Evolutionary conservation across 2,888 invertebrate species (phyloP), one percentile per base, ranked within the genome.

Genomic region (Morpho achilles): DNA sequence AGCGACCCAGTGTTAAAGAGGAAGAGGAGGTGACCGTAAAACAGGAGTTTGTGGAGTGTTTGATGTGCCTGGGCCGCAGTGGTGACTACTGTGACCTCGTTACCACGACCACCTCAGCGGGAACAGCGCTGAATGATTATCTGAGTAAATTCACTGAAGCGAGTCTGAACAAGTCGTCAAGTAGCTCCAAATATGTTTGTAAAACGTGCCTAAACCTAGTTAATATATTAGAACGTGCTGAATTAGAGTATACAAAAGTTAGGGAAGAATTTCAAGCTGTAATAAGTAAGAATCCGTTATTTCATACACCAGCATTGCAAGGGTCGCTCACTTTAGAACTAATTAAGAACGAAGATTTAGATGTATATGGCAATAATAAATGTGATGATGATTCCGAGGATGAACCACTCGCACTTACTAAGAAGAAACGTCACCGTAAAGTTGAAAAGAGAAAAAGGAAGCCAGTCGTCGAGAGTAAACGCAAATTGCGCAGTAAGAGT

Each of bases 201-300:
- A 79, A 77, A 62, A 75, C 70, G 56, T 89, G 89, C 66, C 76
- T 71, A 60, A 82, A 87, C 39, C 80, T 88, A 50, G 72, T 88
- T 49, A 82, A 84, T 64, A 74, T 84, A 44, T 70, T 89, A 45
- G 88, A 89, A 65, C 80, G 79, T 50, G 82, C 88, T 2, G 88
- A 88, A 67, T 62, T 80, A 10, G 87, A 87, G 62, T 89, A 87
- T 59, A 45, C 72, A 43, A 84, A 84, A 66, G 64, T 87, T 41
- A 86, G 83, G 62, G 82, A 84, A 50, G 71, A 82, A 7, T 87
- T 89, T 65, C 84, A 84, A 60, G 74, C 79, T 32, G 82, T 88
- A 16, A 72, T 89, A 22, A 82, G 73, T 55, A 85, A 84, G 66
- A 89, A 87, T 63, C 88, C 88, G 0, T 67, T 87, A 53, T 86